Conservation (phyloP, 2,888 invertebrate genomes). For the Pterobdella sp. region DNA sequence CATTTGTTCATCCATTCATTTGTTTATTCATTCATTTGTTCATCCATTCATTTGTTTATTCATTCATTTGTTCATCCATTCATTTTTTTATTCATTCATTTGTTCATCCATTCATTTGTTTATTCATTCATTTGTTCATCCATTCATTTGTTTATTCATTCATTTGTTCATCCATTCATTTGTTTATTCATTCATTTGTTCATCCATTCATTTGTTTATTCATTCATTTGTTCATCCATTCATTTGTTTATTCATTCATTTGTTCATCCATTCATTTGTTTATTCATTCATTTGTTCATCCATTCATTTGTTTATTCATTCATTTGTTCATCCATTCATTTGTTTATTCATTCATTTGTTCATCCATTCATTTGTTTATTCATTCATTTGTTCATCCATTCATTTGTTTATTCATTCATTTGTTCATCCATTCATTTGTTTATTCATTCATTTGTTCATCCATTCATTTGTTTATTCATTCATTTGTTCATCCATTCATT, state of each 20-base stretch:
- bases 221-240: not conserved
- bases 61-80: conserved; percentile 3
- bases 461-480: not conserved
- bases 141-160: not conserved
- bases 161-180: not conserved
- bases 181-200: not conserved
- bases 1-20: conserved; percentile 1
- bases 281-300: not conserved
- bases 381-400: not conserved
- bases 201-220: not conserved
- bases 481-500: not conserved
- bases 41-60: conserved; percentile 1
- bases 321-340: not conserved
- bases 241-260: not conserved
- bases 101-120: not conserved
- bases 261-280: not conserved
- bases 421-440: not conserved
- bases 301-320: not conserved
- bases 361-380: not conserved
- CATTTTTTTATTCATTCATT: not conserved
- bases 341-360: not conserved
- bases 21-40: not conserved
- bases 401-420: not conserved
- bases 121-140: not conserved
- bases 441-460: not conserved